Conservation (phyloP, 2,888 invertebrate species). For the Ctena decussata region DNA sequence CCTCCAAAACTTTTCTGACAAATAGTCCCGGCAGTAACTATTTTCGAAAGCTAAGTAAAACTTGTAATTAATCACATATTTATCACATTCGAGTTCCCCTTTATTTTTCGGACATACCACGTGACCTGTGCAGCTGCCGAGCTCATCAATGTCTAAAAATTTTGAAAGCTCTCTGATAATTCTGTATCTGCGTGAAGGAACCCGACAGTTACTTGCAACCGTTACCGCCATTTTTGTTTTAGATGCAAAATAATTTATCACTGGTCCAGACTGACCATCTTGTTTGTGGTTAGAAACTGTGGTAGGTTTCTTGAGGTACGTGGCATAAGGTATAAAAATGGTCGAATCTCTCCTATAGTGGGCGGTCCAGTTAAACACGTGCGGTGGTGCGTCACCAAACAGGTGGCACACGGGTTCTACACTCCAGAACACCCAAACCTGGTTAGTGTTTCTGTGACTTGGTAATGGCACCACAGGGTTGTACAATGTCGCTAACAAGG, state of each 20-base stretch:
- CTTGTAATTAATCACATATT: slow-evolving; percentile 53
- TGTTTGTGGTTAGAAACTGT: not conserved
- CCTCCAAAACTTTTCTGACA: slow-evolving; percentile 73
- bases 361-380: slow-evolving; percentile 74
- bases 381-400: slow-evolving; percentile 43
- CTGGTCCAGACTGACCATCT: no score
- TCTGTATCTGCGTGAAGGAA: slow-evolving; percentile 36
- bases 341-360: slow-evolving; percentile 71
- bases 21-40: slow-evolving; percentile 71
- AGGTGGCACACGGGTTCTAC: slow-evolving; percentile 67
- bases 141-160: slow-evolving; percentile 13
- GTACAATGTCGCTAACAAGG: slow-evolving; percentile 5
- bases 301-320: slow-evolving; percentile 16
- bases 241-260: not conserved
- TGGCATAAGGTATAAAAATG: slow-evolving; percentile 66
- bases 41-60: slow-evolving; percentile 74
- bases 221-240: slow-evolving; percentile 33
- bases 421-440: slow-evolving; percentile 71
- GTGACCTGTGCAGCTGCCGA: slow-evolving; percentile 8
- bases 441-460: slow-evolving; percentile 42
- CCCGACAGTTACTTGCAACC: slow-evolving; percentile 43
- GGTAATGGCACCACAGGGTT: slow-evolving; percentile 53
- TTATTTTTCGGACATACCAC: not conserved
- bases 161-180: slow-evolving; percentile 39
- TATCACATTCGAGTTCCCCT: slow-evolving; percentile 6